A percentile compares a stretch with the other conserved stretches of the same genome.
Evolutionary conservation across 2,888 invertebrate species (phyloP).

Genomic region (Caenorhabditis japonica): DNA sequence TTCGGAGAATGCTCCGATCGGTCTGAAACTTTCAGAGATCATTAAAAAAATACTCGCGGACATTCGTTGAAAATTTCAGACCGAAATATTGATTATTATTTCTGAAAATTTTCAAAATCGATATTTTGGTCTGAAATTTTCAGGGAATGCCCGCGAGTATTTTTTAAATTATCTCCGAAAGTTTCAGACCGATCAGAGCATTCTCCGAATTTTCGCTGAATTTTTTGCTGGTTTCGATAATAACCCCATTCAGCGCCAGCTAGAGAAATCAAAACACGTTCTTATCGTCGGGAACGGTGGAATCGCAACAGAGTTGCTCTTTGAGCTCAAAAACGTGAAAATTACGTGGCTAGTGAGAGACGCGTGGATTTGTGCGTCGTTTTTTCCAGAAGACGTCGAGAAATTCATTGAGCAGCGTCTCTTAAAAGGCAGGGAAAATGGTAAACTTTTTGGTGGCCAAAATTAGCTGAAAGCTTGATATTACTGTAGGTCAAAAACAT

Average conservation of each 20-base stretch:
- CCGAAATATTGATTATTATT: no score
- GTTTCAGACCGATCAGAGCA: no score
- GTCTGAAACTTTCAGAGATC: no score
- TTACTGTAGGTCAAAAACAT: slow-evolving; percentile 73
- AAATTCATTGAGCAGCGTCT: slow-evolving; percentile 84
- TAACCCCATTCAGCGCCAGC: slow-evolving; percentile 77
- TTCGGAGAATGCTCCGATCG: no score
- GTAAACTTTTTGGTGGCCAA: slow-evolving; percentile 23
- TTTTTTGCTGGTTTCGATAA: no score
- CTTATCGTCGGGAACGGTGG: slow-evolving; percentile 96
- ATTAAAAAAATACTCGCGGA: no score
- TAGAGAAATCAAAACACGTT: slow-evolving; percentile 84
- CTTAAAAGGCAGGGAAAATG: slow-evolving; percentile 8
- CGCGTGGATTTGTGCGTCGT: slow-evolving; percentile 90
- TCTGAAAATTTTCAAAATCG: no score
- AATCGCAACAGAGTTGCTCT: slow-evolving; percentile 95
- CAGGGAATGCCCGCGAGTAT: no score
- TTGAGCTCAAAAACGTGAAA: slow-evolving; percentile 88
- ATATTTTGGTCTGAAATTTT: no score
- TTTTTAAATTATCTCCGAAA: no score
- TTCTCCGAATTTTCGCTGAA: no score
- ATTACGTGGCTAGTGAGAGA: slow-evolving; percentile 95
- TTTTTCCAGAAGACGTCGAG: slow-evolving; percentile 95
- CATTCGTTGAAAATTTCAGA: no score
- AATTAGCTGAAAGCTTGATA: slow-evolving; percentile 2